These are phyloP conservation scores for Drosophila nikananu DNA, from an alignment of 1,140 invertebrate species.

Conservation along the genomic window DNA sequence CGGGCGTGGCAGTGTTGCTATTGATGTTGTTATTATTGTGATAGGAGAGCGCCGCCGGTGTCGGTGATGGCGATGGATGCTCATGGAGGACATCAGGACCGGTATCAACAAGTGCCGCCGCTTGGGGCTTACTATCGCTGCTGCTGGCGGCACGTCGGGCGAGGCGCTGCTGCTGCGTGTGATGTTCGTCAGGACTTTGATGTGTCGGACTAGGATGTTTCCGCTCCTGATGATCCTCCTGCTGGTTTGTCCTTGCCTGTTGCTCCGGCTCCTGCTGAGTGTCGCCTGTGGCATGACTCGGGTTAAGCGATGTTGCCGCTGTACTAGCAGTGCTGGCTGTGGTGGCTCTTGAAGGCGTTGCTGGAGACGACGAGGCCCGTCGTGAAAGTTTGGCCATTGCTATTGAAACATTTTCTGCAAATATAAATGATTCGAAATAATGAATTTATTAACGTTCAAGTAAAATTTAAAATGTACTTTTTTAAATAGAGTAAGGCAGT, in stretches of 20 bases:
- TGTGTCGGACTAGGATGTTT: constrained; percentile 20
- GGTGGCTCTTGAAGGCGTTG: constrained; percentile 72
- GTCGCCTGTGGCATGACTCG: constrained; percentile 30
- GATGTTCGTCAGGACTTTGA: constrained; percentile 16
- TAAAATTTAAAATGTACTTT: not conserved
- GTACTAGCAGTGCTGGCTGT: constrained; percentile 39
- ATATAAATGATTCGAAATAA: not conserved
- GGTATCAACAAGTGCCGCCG: constrained; percentile 57
- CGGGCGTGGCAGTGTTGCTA: constrained; percentile 43
- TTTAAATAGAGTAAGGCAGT: not conserved
- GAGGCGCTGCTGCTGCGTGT: constrained; percentile 36
- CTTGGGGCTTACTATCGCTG: constrained; percentile 19
- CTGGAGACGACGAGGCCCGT: constrained; percentile 82
- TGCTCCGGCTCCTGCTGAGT: constrained; percentile 31
- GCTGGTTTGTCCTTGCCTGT: constrained; percentile 28
- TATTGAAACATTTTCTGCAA: constrained; percentile 85
- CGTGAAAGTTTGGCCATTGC: constrained; percentile 85
- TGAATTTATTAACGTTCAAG: not conserved
- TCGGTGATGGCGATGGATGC: constrained; percentile 54
- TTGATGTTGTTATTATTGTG: constrained; percentile 33
- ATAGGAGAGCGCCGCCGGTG: constrained; percentile 61
- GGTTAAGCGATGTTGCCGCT: not conserved
- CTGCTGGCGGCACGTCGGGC: constrained; percentile 45
- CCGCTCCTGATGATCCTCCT: constrained; percentile 1
- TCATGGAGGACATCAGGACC: constrained; percentile 45